Evolutionary conservation across 2,797 vertebrate genomes (phyloP), one percentile per base, ranked within the genome.

Genomic region (Dipus sagitta): DNA sequence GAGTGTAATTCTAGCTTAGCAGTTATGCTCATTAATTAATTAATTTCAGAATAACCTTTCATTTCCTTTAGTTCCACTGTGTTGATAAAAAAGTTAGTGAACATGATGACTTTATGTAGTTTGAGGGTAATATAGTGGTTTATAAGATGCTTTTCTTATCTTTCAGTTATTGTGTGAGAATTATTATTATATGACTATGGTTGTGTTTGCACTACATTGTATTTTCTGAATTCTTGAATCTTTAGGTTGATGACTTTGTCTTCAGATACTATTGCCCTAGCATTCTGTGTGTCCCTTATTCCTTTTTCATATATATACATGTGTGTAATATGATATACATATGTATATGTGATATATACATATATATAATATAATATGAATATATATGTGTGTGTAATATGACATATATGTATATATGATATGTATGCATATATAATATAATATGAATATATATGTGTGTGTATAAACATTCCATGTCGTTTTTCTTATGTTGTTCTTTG

Each of bases 151-250:
- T 79, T 76, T 79, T 89, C 42, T 76, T 87, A 91, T 65, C 70
- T 24, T 92, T 84, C 15, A 76, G 10, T 83, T 34, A 64, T n/a
- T 78, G 88, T 67, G 80, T n/a, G 13, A 93, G 7, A 86, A 62
- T 77, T 76, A 76, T 70, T 34, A 52, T 65, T 42, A 54, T 81
- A 70, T 47, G 11, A 1, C 76, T 20, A 54, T 38, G 68, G 11
- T 62, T 65, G 18, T 64, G 18, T 38, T 85, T 75, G 47, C 72
- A 2, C 26, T 74, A 26, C 26, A 81, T 77, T 58, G 15, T 23
- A 75, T 89, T 89, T 85, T 1, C 32, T 95, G 86, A 68, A 78
- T 92, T 92, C 54, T 90, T 79, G 12, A 90, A 54, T 81, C 47
- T 84, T 68, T 58, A 24, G 17, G 17, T 32, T 83, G 42, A 58